Evolutionary conservation across 2,888 invertebrate species (phyloP).

Genomic region (Drosophila paranaensis): DNA sequence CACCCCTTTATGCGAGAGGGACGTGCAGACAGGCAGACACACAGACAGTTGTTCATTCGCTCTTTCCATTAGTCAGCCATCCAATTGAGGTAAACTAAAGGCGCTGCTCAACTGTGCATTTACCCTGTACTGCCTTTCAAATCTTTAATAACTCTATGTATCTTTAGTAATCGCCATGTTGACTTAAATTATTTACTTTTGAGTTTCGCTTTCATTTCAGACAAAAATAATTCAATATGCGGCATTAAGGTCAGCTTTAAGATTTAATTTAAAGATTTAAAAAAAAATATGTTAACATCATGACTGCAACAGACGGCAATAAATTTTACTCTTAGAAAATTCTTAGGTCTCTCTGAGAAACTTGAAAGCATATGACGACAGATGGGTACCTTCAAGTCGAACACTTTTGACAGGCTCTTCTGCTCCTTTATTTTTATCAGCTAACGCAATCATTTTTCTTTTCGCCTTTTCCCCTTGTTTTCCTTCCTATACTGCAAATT

Average conservation of each 20-base stretch:
- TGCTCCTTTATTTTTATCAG: conserved; percentile 39
- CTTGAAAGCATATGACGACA: no score
- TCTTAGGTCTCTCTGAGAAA: background rate
- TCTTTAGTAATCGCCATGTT: no score
- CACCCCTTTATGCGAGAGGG: conserved; percentile 43
- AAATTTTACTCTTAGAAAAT: background rate
- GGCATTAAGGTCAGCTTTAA: background rate
- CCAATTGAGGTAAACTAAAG: conserved; percentile 14
- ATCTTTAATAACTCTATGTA: no score
- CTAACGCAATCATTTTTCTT: conserved; percentile 41
- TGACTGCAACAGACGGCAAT: background rate
- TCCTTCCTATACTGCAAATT: conserved; percentile 15
- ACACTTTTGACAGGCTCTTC: background rate
- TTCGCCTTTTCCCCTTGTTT: conserved; percentile 22
- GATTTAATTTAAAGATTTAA: background rate
- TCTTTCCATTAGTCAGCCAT: conserved; percentile 38
- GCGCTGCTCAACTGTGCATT: background rate
- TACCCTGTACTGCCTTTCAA: conserved; percentile 10
- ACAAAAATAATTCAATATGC: background rate
- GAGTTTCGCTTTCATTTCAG: background rate
- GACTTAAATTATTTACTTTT: no score
- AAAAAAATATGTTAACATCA: background rate
- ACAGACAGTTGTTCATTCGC: conserved; percentile 17
- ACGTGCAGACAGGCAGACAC: conserved; percentile 3
- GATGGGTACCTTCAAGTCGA: conserved; percentile 5